These are phyloP conservation scores for Leontopithecus rosalia DNA, from an alignment of 2,797 vertebrate genomes.

Conservation along the genomic window DNA sequence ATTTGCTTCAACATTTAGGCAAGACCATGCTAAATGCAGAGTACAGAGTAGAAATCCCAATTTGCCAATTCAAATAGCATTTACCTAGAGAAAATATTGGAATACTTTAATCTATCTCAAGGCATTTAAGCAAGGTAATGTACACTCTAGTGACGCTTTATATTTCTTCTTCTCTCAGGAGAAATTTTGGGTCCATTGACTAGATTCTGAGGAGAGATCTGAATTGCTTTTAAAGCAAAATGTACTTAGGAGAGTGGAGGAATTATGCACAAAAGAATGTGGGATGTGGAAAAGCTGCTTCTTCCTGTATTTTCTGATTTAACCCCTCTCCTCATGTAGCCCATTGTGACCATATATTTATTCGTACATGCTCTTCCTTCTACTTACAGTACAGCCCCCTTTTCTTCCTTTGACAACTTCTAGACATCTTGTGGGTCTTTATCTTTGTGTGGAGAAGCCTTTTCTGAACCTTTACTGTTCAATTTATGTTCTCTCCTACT, in stretches of 20 bases:
- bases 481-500: background rate
- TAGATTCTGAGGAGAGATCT: background rate
- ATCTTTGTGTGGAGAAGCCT: background rate
- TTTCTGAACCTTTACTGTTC: background rate
- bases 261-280: background rate
- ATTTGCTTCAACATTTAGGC: conserved; percentile 81
- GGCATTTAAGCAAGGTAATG: conserved; percentile 50
- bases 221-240: conserved; percentile 30
- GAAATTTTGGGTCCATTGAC: conserved; percentile 42
- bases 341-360: background rate
- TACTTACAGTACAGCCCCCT: rapidly evolving
- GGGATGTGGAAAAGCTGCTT: background rate
- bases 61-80: conserved; percentile 82
- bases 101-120: conserved; percentile 65
- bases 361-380: background rate
- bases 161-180: conserved; percentile 57
- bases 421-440: background rate
- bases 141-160: background rate
- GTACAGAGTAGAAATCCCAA: conserved; percentile 72
- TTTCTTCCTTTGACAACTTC: background rate
- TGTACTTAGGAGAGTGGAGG: background rate
- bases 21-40: conserved; percentile 73
- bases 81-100: conserved; percentile 76
- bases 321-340: background rate
- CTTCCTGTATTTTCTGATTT: background rate